Base-by-base conservation (phyloP, 2,113 vertebrate species). In the Pica pica region DNA sequence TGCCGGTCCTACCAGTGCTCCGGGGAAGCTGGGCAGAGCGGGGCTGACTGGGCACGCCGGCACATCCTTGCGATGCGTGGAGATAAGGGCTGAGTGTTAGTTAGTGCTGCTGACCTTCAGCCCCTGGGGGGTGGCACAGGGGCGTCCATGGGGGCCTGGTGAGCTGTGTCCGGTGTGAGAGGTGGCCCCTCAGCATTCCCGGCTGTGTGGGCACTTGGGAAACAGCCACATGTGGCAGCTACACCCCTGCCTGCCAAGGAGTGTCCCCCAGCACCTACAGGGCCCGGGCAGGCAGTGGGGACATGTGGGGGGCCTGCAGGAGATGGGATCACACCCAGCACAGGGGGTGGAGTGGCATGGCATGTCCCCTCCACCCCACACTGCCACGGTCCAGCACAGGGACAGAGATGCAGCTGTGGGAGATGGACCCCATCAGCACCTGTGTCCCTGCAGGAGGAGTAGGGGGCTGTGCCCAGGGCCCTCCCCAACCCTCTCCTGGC, bases 1-100 rank as follows among this genome's bases (percentile, higher is more conserved):
- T 55, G 80, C 83, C 0, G 16, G 59, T 96, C 94, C 95, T 97
- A 97, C 95, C 96, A 95, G 96, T 3, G 61, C 93, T 97, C 94
- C 93, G 0, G 96, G 89, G 86, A 96, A 96, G 91, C 86, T 94
- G 86, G 95, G 94, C 14, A 93, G 90, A 67, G 92, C 2, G 2
- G 96, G 93, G 90, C 96, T 97, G 50, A 74, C 95, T 6, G 95
- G 91, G 76, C 94, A 92, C 35, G 42, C 76, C 1, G 94, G 91
- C 71, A 78, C 80, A 5, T 97, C 96, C 96, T 97, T 77, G 79
- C 0, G 27, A 70, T 7, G 88, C 75, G 3, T 74, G 80, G 83
- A 92, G 70, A 94, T 74, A 94, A 95, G 64, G 79, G 68, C 44
- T 37, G 63, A 90, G 64, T 6, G 12, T 94, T 82, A 93, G 69